Base-by-base conservation (phyloP, 2,113 vertebrate species). In the Murina feae region DNA sequence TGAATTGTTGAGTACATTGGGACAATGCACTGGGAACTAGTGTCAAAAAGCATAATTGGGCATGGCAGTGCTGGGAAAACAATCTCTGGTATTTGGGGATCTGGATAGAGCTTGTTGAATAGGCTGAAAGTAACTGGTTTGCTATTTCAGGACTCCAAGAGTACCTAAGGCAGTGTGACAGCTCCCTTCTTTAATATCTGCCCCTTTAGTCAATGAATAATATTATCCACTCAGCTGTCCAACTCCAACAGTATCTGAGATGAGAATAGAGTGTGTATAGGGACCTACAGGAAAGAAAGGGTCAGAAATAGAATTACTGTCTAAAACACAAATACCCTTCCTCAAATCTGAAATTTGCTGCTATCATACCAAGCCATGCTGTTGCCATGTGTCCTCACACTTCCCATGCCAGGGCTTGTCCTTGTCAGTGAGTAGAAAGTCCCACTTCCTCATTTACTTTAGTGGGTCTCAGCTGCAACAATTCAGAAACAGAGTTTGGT, bases 401-500 rank as follows among this genome's bases (percentile, higher is more conserved):
- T 92, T 94, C 51, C 35, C 74, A 60, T 74, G 72, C 74, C 79
- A 91, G 69, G 85, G 90, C 93, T 94, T 92, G 92, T 96, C 94
- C 94, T 96, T 82, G 72, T 91, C 79, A 95, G 78, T 83, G 75
- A 96, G 32, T 87, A 89, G 82, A 80, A 96, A 60, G 65, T 35
- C 94, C 78, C 95, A 83, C 93, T 51, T 95, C 93, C 94, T 97
- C 93, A 94, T 42, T 89, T 87, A 79, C 14, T 86, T 94, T 81
- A 44, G 44, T 94, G 95, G 78, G 88, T 88, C 92, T 95, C 49
- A 96, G 51, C 88, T 90, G 96, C 78, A 92, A 72, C 76, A 95
- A 96, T 95, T 94, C 69, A 89, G 95, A 96, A 96, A 84, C 42
- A 92, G 93, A 94, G 89, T 91, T 81, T 94, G 76, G 81, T 96